Base-by-base conservation (phyloP, 1,140 invertebrate species). In the Hylaeus anthracinus region DNA sequence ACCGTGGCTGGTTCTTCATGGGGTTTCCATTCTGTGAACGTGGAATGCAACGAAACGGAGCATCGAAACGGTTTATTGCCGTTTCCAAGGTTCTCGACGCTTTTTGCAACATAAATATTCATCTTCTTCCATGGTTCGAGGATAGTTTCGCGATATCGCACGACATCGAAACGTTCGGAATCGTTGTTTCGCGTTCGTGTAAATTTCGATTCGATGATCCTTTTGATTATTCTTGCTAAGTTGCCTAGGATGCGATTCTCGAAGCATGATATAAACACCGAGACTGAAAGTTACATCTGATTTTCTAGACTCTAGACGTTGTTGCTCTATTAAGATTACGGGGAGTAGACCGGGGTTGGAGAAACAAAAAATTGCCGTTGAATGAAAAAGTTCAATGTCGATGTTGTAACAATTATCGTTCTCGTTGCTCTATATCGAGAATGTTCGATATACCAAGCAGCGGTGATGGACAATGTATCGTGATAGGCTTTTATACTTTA, bases 21-120 rank as follows among this genome's bases (percentile, higher is more conserved):
- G 26, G 37, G 26, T 53, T 70, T 64, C 64, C 67, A 60, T 58
- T 56, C 58, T n/a, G 77, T 15, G 66, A 79, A 72, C 78, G 55
- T 60, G 82, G 77, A 81, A 85, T 81, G 83, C 76, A 85, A 71
- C 65, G 83, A 84, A 84, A 79, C 82, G 83, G 76, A 84, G 83
- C 82, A 84, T 70, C 10, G 56, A 79, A 85, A 84, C 82, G 82
- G 82, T 85, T 85, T 84, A 85, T 74, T 67, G 82, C 74, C 56
- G 67, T 80, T 76, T 66, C 76, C 82, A 84, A 85, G 82, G 84
- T 37, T 64, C 73, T 53, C 55, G 55, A 69, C 83, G 82, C 55
- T 85, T 81, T 71, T 84, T 48, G 77, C 56, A 48, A 73, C 78
- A 84, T 85, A 84, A 85, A 85, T 85, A 85, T 85, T 85, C 84